Evolutionary conservation across 2,888 invertebrate species (phyloP).

Genomic region (Cactoblastis cactorum): DNA sequence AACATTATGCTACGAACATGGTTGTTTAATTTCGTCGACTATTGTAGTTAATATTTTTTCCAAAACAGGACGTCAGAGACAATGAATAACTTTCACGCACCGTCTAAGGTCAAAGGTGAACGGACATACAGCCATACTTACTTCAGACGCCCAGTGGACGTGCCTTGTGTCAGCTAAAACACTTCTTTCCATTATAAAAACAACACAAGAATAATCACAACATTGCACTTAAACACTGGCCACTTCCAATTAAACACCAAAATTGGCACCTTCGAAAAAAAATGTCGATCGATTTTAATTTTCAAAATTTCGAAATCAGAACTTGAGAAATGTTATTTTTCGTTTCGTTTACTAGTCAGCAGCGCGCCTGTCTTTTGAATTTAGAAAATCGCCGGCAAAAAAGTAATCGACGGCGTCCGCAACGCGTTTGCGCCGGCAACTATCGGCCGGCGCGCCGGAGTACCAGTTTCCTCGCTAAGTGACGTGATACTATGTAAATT

Average conservation of each 20-base stretch:
- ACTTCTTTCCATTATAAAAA: slow-evolving; percentile 66
- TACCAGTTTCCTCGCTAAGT: slow-evolving; percentile 24
- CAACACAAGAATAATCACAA: slow-evolving; percentile 53
- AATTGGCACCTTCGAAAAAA: slow-evolving; percentile 6
- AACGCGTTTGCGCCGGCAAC: slow-evolving; percentile 46
- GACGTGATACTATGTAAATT: slow-evolving; percentile 57
- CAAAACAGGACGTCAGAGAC: not conserved
- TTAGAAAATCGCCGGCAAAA: slow-evolving; percentile 61
- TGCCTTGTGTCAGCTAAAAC: slow-evolving; percentile 64
- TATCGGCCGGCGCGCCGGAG: slow-evolving; percentile 14
- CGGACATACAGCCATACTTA: slow-evolving; percentile 50
- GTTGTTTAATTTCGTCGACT: no score
- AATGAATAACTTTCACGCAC: slow-evolving; percentile 13
- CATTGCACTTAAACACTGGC: slow-evolving; percentile 55
- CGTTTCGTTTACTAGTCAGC: slow-evolving; percentile 55
- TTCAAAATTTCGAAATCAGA: slow-evolving; percentile 9
- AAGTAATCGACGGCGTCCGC: slow-evolving; percentile 53
- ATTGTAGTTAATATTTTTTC: not conserved
- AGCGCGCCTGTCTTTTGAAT: slow-evolving; percentile 46
- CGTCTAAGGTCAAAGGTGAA: slow-evolving; percentile 28
- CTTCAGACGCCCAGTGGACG: slow-evolving; percentile 71
- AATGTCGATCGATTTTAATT: slow-evolving; percentile 10
- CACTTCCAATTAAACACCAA: not conserved
- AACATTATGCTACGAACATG: not conserved
- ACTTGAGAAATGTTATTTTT: slow-evolving; percentile 31